Conservation (phyloP, 1,140 invertebrate genomes). For the Onthophagus taurus region DNA sequence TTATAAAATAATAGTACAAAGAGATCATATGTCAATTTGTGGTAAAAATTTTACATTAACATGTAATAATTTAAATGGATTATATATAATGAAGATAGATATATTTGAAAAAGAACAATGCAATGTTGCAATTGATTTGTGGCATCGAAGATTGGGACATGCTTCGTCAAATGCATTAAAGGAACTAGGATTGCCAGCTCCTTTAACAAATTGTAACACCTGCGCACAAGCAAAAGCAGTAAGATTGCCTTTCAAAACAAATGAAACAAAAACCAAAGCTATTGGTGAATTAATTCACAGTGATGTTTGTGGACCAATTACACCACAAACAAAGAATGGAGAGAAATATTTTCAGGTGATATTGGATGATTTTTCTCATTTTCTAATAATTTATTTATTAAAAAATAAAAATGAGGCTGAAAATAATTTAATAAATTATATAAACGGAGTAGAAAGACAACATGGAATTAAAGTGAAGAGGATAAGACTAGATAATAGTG, state of each 20-base stretch:
- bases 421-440: neutral
- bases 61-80: neutral
- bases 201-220: constrained; percentile 18
- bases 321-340: constrained; percentile 23
- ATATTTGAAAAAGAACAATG: too few species aligned
- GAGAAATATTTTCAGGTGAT: constrained; percentile 27
- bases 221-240: constrained; percentile 25
- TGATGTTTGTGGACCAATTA: constrained; percentile 34
- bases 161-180: constrained; percentile 8
- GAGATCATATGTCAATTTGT: neutral
- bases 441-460: neutral
- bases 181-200: constrained; percentile 11
- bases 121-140: too few species aligned
- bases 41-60: neutral
- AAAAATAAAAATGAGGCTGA: neutral
- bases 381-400: neutral
- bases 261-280: constrained; percentile 17
- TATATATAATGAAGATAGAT: neutral
- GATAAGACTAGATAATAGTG: constrained; percentile 17
- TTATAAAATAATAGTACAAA: constrained; percentile 2
- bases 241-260: constrained; percentile 23
- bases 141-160: constrained; percentile 20
- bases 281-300: constrained; percentile 28
- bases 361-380: neutral
- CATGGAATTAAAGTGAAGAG: neutral